A percentile compares a stretch with the other conserved stretches of the same genome.
Conservation (phyloP, 2,113 vertebrate genomes). For the Antennarius striatus region DNA sequence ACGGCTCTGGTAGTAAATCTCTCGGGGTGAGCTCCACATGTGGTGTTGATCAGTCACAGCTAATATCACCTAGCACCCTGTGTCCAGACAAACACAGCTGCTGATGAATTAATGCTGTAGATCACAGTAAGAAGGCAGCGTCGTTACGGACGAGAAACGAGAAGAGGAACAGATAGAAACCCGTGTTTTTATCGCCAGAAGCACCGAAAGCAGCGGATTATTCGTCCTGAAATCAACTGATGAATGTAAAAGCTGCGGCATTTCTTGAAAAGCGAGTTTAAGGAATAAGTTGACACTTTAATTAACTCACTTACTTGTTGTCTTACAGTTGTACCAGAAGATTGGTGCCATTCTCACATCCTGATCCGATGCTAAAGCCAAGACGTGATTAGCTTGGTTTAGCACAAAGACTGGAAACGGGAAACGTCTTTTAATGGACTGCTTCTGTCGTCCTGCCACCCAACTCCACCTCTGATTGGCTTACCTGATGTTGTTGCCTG, state of each 20-base stretch:
- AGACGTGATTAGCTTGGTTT: too few species aligned
- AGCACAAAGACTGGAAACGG: not conserved
- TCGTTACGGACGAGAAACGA: slow-evolving; percentile 11
- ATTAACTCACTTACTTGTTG: too few species aligned
- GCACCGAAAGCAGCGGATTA: not conserved
- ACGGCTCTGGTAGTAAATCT: slow-evolving; percentile 53
- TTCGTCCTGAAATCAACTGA: too few species aligned
- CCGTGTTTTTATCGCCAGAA: not conserved
- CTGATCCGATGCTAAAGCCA: too few species aligned
- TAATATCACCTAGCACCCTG: slow-evolving; percentile 66
- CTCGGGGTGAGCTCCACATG: slow-evolving; percentile 51
- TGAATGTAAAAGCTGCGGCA: too few species aligned
- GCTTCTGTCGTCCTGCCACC: too few species aligned
- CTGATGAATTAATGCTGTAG: slow-evolving; percentile 50
- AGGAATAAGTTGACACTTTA: too few species aligned
- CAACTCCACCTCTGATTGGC: too few species aligned
- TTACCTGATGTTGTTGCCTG: too few species aligned
- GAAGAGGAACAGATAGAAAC: not conserved
- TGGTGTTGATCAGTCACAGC: slow-evolving; percentile 73
- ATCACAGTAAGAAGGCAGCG: slow-evolving; percentile 33
- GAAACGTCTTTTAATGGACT: not conserved
- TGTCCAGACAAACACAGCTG: slow-evolving; percentile 68
- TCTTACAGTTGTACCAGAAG: too few species aligned
- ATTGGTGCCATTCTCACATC: too few species aligned
- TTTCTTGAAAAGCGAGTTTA: too few species aligned